Evolutionary conservation across 2,113 vertebrate genomes (phyloP).

Genomic region (Vidua macroura): DNA sequence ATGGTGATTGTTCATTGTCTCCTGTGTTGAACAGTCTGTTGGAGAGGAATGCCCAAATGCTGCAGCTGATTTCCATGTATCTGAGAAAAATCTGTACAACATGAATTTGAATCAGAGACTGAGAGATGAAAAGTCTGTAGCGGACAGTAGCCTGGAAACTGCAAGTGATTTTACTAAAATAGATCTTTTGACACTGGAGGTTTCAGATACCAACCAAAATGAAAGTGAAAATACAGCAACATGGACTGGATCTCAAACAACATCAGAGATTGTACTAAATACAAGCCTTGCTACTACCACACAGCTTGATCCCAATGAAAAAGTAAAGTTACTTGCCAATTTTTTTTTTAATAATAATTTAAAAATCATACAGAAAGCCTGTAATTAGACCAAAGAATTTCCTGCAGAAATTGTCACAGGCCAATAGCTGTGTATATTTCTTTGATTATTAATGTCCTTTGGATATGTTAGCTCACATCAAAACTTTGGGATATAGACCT

Average conservation of each 20-base stretch:
- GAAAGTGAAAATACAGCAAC: constrained; percentile 22
- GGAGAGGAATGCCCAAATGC: constrained; percentile 64
- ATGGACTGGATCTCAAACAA: constrained; percentile 40
- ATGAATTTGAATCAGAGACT: constrained; percentile 50
- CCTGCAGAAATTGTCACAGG: not conserved
- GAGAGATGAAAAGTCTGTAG: not conserved
- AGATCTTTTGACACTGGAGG: constrained; percentile 20
- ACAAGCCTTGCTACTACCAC: not conserved
- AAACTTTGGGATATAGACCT: not conserved
- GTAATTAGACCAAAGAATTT: not conserved
- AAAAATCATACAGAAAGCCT: fast-evolving
- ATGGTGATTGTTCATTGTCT: not conserved
- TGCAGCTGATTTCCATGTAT: constrained; percentile 41
- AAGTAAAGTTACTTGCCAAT: constrained; percentile 16
- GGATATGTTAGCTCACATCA: not conserved
- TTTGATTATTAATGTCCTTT: not conserved
- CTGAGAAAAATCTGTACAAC: constrained; percentile 54
- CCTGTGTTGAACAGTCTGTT: constrained; percentile 66
- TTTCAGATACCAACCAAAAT: constrained; percentile 23
- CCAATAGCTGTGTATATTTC: fast-evolving
- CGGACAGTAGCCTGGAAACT: not conserved
- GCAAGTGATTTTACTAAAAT: not conserved
- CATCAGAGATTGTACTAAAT: not conserved
- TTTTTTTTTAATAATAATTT: not conserved
- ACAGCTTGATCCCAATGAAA: constrained; percentile 14